Conservation (phyloP, 2,113 vertebrate genomes). For the Silurus meridionalis region DNA sequence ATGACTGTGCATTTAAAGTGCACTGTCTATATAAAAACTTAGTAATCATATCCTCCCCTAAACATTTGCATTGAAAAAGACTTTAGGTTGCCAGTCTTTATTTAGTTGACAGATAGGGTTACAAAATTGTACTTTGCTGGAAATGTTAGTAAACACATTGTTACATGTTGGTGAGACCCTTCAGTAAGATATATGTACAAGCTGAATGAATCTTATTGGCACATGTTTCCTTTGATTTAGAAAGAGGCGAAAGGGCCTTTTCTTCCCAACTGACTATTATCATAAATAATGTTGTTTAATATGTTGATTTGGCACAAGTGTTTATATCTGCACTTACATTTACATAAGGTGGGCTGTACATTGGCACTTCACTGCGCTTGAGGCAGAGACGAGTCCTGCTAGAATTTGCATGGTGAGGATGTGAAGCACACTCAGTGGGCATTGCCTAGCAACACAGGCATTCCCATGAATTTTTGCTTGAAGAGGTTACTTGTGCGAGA, state of each 20-base stretch:
- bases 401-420: slow-evolving; percentile 65
- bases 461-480: slow-evolving; percentile 34
- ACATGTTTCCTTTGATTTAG: not conserved
- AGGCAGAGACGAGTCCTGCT: slow-evolving; percentile 51
- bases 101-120: not conserved
- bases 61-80: slow-evolving; percentile 20
- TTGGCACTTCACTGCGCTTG: slow-evolving; percentile 62
- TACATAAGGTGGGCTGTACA: slow-evolving; percentile 2
- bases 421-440: slow-evolving; percentile 53
- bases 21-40: not conserved
- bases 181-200: not conserved
- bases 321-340: not conserved
- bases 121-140: not conserved
- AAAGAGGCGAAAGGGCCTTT: not conserved
- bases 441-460: slow-evolving; percentile 54
- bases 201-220: not conserved
- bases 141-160: not conserved
- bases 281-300: not conserved
- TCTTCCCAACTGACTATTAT: too few relatives aligned
- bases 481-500: not conserved
- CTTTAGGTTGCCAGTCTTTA: slow-evolving; percentile 8
- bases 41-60: not conserved
- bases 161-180: slow-evolving; percentile 9
- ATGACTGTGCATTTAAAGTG: slow-evolving; percentile 14
- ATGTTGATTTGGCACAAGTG: not conserved